Conservation (phyloP, 2,888 invertebrate species). For the Agrilus biguttatus region DNA sequence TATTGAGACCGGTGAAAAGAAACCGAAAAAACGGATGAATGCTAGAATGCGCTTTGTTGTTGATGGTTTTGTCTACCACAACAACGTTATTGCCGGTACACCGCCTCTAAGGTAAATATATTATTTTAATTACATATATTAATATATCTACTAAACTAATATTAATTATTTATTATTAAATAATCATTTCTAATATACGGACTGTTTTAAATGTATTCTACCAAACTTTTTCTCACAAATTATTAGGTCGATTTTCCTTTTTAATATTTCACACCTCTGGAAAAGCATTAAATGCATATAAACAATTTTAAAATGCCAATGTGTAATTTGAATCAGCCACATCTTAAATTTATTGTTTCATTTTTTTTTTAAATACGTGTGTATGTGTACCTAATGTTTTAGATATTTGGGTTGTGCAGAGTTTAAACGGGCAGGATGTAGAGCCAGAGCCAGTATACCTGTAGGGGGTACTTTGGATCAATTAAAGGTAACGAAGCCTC, state of each 20-base stretch:
- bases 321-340: too few relatives aligned
- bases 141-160: too few relatives aligned
- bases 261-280: too few relatives aligned
- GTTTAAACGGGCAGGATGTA: constrained; percentile 20
- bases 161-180: neutral
- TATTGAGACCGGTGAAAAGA: constrained; percentile 6
- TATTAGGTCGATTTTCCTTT: too few relatives aligned
- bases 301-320: too few relatives aligned
- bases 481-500: constrained; percentile 19
- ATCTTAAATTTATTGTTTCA: neutral
- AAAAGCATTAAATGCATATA: too few relatives aligned
- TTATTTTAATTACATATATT: neutral
- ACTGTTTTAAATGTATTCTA: too few relatives aligned
- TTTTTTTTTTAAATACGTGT: too few relatives aligned
- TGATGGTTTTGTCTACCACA: constrained; percentile 24
- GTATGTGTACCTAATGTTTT: neutral
- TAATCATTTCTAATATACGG: neutral
- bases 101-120: constrained; percentile 23
- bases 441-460: constrained; percentile 22
- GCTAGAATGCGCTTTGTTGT: constrained; percentile 19
- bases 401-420: constrained; percentile 24
- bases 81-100: constrained; percentile 20
- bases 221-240: too few relatives aligned
- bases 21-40: constrained; percentile 14
- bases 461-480: constrained; percentile 15